Evolutionary conservation across 2,797 vertebrate species (phyloP).

Genomic region (Valencia hispanica): DNA sequence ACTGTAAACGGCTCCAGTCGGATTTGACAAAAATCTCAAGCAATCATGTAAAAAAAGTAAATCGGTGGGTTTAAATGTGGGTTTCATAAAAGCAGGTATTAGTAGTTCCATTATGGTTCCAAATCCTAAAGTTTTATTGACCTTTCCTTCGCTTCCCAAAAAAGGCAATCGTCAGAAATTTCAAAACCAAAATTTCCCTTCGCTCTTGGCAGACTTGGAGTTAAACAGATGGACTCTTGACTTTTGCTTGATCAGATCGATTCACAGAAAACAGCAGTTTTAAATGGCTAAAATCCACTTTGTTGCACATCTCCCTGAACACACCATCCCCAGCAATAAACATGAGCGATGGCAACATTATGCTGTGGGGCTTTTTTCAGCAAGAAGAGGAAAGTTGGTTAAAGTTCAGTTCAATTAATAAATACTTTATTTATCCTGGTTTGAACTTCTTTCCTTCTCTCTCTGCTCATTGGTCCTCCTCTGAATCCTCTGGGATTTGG

Average conservation of each 20-base stretch:
- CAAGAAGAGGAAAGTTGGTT: no score
- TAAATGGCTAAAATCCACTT: not conserved
- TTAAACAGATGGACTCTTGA: not conserved
- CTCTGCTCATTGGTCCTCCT: no score
- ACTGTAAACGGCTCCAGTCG: not conserved
- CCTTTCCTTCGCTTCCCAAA: not conserved
- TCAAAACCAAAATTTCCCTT: not conserved
- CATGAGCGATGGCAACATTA: no score
- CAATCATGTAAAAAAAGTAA: not conserved
- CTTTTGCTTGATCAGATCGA: not conserved
- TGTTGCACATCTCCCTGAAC: not conserved
- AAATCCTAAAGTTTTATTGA: not conserved
- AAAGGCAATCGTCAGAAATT: not conserved
- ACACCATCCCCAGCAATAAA: no score
- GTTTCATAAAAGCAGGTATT: not conserved
- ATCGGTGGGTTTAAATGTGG: not conserved
- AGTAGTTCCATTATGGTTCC: not conserved
- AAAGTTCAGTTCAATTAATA: no score
- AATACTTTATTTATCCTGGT: no score
- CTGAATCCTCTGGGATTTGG: no score
- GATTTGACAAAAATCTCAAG: not conserved
- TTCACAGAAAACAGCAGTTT: not conserved
- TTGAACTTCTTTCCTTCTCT: no score
- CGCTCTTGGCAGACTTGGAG: not conserved
- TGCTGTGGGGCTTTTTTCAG: no score